Evolutionary conservation across 2,888 invertebrate genomes (phyloP).

Genomic region (Serrognathus titanus): DNA sequence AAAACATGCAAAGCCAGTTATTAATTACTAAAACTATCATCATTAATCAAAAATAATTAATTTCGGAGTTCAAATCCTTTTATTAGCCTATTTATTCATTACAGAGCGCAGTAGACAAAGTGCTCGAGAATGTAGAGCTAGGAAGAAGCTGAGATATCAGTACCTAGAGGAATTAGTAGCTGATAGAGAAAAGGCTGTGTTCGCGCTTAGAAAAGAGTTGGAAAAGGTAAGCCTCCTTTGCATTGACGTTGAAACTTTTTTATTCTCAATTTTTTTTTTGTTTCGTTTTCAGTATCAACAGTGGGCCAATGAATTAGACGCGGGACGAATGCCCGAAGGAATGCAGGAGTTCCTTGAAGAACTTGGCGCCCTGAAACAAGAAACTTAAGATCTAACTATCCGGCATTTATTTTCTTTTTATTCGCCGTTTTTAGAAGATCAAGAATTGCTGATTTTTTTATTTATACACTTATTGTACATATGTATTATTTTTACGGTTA

Average conservation of each 20-base stretch:
- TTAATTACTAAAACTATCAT: too few relatives aligned
- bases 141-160: constrained; percentile 95
- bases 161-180: constrained; percentile 93
- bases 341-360: constrained; percentile 74
- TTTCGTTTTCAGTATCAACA: constrained; percentile 72
- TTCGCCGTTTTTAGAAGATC: background rate
- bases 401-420: background rate
- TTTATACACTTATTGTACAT: background rate
- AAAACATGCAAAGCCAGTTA: too few relatives aligned
- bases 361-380: constrained; percentile 67
- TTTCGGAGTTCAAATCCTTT: background rate
- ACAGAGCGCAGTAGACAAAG: constrained; percentile 93
- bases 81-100: constrained; percentile 28
- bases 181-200: constrained; percentile 88
- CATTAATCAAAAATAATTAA: too few relatives aligned
- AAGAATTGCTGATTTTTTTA: background rate
- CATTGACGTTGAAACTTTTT: background rate
- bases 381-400: constrained; percentile 36
- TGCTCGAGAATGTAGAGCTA: constrained; percentile 93
- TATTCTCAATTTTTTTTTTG: constrained; percentile 22
- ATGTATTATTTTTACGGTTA: background rate
- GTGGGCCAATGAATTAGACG: constrained; percentile 78
- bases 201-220: constrained; percentile 81
- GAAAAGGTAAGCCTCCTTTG: constrained; percentile 69
- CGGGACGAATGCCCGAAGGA: constrained; percentile 76